Conservation (phyloP, 2,113 vertebrate species). For the Canis aureus region DNA sequence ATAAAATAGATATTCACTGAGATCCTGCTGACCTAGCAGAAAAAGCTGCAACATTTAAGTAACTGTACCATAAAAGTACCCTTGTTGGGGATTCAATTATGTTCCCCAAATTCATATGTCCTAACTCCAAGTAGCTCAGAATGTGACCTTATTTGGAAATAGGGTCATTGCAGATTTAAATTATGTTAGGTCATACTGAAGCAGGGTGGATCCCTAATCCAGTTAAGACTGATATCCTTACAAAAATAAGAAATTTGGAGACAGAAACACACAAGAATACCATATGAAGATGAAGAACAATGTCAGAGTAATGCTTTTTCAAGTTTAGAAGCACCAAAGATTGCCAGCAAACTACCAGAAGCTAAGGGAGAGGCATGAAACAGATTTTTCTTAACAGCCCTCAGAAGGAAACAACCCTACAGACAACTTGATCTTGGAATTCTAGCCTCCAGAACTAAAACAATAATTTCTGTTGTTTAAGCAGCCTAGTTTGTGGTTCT, state of each 20-base stretch:
- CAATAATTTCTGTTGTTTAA: background rate
- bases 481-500: background rate
- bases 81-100: background rate
- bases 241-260: background rate
- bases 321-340: background rate
- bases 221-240: background rate
- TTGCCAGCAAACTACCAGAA: background rate
- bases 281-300: background rate
- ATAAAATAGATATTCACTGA: background rate
- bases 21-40: background rate
- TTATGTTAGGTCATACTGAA: background rate
- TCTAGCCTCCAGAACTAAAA: background rate
- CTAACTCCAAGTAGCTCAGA: background rate
- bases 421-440: background rate
- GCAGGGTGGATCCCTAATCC: background rate
- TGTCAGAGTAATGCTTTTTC: background rate
- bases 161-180: background rate
- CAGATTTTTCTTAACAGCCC: background rate
- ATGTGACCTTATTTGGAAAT: constrained; percentile 18
- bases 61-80: background rate
- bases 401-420: background rate
- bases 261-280: background rate
- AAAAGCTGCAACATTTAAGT: background rate
- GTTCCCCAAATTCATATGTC: background rate
- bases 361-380: background rate